phyloP scores from a whole-genome alignment of 2,888 invertebrate genomes.

The Chymomyza procnemis region DNA sequence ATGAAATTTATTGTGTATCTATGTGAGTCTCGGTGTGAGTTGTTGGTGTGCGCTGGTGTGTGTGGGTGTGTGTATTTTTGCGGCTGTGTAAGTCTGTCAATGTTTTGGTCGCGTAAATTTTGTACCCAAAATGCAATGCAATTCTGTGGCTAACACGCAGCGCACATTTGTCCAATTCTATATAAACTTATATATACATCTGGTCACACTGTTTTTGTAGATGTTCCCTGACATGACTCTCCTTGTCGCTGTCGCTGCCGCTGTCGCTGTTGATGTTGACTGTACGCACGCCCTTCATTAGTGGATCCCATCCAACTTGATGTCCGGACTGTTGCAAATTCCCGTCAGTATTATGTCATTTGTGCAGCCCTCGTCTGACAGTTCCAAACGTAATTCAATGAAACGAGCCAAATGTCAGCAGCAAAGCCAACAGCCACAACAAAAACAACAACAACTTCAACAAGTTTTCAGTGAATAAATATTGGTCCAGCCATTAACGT shows the following conservation, averaged over 20 bases:
- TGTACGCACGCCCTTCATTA: slow-evolving; percentile 8
- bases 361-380: not conserved
- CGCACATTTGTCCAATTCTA: not conserved
- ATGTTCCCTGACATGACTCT: not conserved
- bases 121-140: not conserved
- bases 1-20: not conserved
- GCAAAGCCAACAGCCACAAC: not conserved
- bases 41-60: not conserved
- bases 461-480: not conserved
- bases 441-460: too few species aligned
- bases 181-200: not conserved
- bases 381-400: not conserved
- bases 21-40: not conserved
- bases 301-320: slow-evolving; percentile 1
- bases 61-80: not conserved
- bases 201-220: not conserved
- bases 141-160: not conserved
- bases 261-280: not conserved
- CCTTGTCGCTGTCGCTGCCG: not conserved
- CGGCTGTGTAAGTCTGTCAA: not conserved
- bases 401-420: not conserved
- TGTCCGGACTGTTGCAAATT: slow-evolving; percentile 12
- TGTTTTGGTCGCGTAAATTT: slow-evolving; percentile 5
- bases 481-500: not conserved
- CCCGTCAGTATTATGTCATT: slow-evolving; percentile 4